Evolutionary conservation across 2,888 invertebrate species (phyloP).

Genomic region (Sympetrum striolatum): DNA sequence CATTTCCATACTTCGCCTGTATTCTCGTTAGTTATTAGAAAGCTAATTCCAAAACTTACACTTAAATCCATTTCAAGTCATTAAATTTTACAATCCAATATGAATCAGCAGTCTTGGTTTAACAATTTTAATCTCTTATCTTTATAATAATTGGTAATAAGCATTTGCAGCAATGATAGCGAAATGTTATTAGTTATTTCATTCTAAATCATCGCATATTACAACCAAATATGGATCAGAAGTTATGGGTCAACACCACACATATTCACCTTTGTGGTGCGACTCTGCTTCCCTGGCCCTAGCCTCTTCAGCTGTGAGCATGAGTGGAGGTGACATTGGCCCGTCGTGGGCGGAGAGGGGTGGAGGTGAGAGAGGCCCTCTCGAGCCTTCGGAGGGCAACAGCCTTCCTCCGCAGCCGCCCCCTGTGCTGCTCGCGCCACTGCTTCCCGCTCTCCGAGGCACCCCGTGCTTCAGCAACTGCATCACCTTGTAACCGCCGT

Average conservation of each 20-base stretch:
- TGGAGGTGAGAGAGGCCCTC: background rate
- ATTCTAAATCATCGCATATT: too few species aligned
- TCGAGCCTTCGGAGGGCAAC: constrained; percentile 62
- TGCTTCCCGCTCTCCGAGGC: constrained; percentile 53
- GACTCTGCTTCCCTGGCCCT: background rate
- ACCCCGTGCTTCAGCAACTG: constrained; percentile 58
- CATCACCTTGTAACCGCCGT: constrained; percentile 63
- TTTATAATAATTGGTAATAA: too few species aligned
- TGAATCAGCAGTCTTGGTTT: too few species aligned
- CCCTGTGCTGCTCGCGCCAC: constrained; percentile 63
- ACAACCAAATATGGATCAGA: too few species aligned
- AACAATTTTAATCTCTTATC: too few species aligned
- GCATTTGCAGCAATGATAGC: background rate
- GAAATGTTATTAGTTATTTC: too few species aligned
- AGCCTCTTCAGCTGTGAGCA: background rate
- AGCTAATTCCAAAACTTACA: too few species aligned
- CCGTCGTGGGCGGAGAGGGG: constrained; percentile 46
- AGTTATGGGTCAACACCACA: background rate
- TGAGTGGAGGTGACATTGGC: background rate
- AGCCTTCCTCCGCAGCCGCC: constrained; percentile 64
- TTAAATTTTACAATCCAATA: too few species aligned
- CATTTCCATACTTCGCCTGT: too few species aligned
- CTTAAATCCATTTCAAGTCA: too few species aligned
- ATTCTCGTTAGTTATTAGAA: too few species aligned
- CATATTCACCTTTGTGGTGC: background rate